Evolutionary conservation across 2,888 invertebrate genomes (phyloP).

Genomic region (Dryocosmus kuriphilus): DNA sequence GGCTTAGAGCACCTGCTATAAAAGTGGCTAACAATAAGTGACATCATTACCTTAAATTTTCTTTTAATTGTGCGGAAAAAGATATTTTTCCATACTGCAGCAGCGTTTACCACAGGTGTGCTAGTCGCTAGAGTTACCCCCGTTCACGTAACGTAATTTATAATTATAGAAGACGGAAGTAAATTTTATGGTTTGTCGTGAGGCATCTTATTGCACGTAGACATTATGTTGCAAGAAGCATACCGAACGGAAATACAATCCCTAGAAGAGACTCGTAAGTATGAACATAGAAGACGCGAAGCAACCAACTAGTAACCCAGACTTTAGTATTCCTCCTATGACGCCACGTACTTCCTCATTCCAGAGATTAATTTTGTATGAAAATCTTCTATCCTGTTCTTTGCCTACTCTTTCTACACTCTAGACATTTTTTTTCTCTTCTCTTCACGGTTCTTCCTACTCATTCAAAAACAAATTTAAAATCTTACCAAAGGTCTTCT

Average conservation of each 20-base stretch:
- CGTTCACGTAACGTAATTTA: background rate
- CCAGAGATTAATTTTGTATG: constrained; percentile 57
- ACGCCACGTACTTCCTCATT: constrained; percentile 73
- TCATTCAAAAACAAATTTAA: constrained; percentile 8
- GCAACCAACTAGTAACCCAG: constrained; percentile 72
- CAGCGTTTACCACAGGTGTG: background rate
- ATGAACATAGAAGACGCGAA: constrained; percentile 64
- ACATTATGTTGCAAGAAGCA: constrained; percentile 20
- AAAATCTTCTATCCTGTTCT: constrained; percentile 20
- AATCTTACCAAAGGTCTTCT: background rate
- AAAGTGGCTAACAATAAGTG: no score
- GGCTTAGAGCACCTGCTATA: no score
- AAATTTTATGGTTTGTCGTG: background rate
- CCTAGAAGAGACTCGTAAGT: constrained; percentile 59
- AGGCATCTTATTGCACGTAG: constrained; percentile 1
- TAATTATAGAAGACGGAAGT: background rate
- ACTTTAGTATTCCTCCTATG: constrained; percentile 74
- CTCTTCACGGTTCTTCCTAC: background rate
- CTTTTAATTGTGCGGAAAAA: no score
- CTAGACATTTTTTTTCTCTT: background rate
- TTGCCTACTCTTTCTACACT: constrained; percentile 10
- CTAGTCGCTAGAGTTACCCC: no score
- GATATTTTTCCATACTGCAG: no score
- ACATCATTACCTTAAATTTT: no score
- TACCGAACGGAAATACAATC: constrained; percentile 63